Evolutionary conservation across 2,113 vertebrate species (phyloP).

Genomic region (Globicephala melas): DNA sequence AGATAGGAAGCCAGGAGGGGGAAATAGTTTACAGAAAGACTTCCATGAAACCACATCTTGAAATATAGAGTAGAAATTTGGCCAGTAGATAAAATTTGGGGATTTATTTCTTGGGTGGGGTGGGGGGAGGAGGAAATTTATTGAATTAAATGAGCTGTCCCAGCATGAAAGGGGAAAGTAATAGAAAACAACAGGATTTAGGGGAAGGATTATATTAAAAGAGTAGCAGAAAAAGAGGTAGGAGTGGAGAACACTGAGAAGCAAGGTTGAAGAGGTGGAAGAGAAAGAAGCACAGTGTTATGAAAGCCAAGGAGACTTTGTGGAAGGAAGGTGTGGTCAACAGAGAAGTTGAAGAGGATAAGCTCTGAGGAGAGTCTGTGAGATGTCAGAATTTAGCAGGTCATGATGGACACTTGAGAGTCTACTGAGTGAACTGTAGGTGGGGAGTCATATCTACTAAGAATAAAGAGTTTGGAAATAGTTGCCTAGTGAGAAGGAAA

Average conservation of each 20-base stretch:
- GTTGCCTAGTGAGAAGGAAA: not conserved
- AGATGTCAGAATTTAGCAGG: not conserved
- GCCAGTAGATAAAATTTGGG: not conserved
- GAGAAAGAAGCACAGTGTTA: not conserved
- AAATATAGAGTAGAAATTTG: not conserved
- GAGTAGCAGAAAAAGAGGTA: not conserved
- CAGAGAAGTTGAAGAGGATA: not conserved
- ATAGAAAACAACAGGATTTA: not conserved
- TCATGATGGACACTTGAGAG: not conserved
- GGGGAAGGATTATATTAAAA: not conserved
- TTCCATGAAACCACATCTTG: not conserved
- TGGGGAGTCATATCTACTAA: not conserved
- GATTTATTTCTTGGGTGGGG: not conserved
- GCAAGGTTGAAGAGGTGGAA: not conserved
- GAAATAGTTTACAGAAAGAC: not conserved
- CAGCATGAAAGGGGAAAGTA: not conserved
- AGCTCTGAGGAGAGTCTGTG: too few relatives aligned
- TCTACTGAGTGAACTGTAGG: not conserved
- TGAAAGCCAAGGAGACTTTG: not conserved
- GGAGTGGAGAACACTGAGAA: not conserved
- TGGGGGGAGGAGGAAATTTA: not conserved
- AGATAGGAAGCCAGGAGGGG: not conserved
- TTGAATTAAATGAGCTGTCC: not conserved
- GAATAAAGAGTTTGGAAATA: not conserved
- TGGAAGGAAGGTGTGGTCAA: not conserved